Conservation (phyloP, 2,888 invertebrate species). For the Oxystoma pomonae region DNA sequence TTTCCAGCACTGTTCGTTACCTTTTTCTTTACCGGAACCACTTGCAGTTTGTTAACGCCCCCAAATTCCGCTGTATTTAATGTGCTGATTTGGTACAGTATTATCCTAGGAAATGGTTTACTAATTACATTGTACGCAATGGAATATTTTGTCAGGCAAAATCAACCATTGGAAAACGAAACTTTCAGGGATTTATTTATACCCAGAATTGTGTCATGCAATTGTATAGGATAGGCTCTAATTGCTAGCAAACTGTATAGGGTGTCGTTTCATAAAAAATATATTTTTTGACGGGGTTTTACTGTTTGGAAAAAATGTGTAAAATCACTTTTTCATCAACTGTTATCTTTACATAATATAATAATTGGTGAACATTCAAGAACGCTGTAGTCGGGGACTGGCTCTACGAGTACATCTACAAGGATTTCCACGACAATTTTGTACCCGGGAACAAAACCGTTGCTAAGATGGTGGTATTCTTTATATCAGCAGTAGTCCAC, state of each 20-base stretch:
- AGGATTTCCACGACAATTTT: constrained; percentile 55
- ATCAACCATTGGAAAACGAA: constrained; percentile 54
- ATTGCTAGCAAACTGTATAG: no score
- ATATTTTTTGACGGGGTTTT: no score
- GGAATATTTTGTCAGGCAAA: constrained; percentile 79
- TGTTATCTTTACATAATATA: no score
- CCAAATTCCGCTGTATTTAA: constrained; percentile 57
- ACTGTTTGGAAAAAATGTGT: no score
- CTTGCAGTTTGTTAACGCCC: constrained; percentile 52
- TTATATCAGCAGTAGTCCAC: constrained; percentile 82
- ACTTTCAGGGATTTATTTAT: constrained; percentile 26
- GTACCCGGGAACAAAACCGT: constrained; percentile 47
- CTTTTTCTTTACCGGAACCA: constrained; percentile 68
- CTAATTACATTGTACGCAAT: constrained; percentile 75
- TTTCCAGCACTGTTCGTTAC: constrained; percentile 79
- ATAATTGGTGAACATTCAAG: constrained; percentile 96
- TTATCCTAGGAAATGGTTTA: constrained; percentile 74
- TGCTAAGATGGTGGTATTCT: constrained; percentile 64
- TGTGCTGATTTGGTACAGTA: constrained; percentile 77
- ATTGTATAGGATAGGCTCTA: constrained; percentile 25
- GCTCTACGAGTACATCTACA: constrained; percentile 86
- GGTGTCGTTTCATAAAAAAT: no score
- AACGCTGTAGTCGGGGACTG: constrained; percentile 93
- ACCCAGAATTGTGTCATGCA: constrained; percentile 33
- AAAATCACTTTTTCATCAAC: no score